A percentile compares a stretch with the other conserved stretches of the same genome.
Conservation (phyloP, 2,113 vertebrate genomes). For the Nothocercus julius region DNA sequence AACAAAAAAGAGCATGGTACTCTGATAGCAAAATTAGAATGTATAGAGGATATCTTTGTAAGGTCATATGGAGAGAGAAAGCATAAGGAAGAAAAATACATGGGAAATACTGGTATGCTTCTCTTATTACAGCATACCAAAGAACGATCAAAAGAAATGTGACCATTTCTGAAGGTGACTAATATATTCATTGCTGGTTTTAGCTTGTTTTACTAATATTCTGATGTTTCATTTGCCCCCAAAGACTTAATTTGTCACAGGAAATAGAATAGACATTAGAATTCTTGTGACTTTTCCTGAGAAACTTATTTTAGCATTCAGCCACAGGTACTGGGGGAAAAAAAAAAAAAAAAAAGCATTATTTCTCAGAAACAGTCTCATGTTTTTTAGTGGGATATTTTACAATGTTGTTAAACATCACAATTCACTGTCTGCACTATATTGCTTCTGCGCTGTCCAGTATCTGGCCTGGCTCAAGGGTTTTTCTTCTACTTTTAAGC, state of each 20-base stretch:
- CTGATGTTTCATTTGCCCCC: not conserved
- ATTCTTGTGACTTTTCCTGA: not conserved
- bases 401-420: not conserved
- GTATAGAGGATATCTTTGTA: not conserved
- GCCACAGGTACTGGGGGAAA: fast-evolving
- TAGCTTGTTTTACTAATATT: not conserved
- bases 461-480: not conserved
- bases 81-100: not conserved
- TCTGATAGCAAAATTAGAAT: not conserved
- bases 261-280: not conserved
- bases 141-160: constrained; percentile 3
- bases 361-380: not conserved
- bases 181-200: not conserved
- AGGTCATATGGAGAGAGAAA: not conserved
- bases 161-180: constrained; percentile 19
- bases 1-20: not conserved
- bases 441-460: not conserved
- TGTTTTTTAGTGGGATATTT: not conserved
- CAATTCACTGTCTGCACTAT: not conserved
- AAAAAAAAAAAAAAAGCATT: not conserved
- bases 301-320: not conserved
- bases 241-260: not conserved
- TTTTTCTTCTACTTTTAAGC: constrained; percentile 13
- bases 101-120: not conserved
- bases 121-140: not conserved